Percentiles rank a stretch among this genome's conserved stretches.
Evolutionary conservation across 1,140 invertebrate species (phyloP).

Genomic region (Rhysida immarginata): DNA sequence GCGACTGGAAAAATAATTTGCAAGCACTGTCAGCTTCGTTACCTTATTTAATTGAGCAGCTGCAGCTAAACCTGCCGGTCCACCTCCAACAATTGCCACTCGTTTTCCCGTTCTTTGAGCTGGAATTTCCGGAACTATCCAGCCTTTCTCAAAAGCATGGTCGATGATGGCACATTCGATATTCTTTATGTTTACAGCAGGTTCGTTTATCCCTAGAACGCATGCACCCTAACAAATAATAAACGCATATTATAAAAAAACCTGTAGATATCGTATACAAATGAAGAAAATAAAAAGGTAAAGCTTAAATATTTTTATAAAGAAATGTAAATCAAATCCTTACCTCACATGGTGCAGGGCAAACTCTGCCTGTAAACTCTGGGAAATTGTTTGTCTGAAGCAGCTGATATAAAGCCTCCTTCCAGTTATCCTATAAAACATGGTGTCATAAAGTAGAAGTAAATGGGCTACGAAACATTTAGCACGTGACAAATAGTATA

Average conservation of each 20-base stretch:
- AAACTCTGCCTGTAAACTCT: conserved; percentile 96
- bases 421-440: conserved; percentile 63
- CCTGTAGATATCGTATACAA: too few species aligned
- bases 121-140: conserved; percentile 74
- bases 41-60: conserved; percentile 96
- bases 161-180: conserved; percentile 99
- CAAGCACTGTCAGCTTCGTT: too few species aligned
- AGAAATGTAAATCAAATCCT: neutral
- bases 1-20: too few species aligned
- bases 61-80: conserved; percentile 84
- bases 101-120: conserved; percentile 57
- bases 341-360: conserved; percentile 91
- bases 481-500: too few species aligned
- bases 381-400: conserved; percentile 99
- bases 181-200: conserved; percentile 96
- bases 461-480: too few species aligned
- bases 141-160: conserved; percentile 90
- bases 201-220: conserved; percentile 88
- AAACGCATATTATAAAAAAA: neutral
- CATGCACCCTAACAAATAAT: conserved; percentile 57
- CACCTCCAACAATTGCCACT: conserved; percentile 87
- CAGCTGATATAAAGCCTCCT: conserved; percentile 85
- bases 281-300: too few species aligned
- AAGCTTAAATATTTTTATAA: too few species aligned
- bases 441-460: too few species aligned